Conservation (phyloP, 2,888 invertebrate species). For the Papilio elwesi region DNA sequence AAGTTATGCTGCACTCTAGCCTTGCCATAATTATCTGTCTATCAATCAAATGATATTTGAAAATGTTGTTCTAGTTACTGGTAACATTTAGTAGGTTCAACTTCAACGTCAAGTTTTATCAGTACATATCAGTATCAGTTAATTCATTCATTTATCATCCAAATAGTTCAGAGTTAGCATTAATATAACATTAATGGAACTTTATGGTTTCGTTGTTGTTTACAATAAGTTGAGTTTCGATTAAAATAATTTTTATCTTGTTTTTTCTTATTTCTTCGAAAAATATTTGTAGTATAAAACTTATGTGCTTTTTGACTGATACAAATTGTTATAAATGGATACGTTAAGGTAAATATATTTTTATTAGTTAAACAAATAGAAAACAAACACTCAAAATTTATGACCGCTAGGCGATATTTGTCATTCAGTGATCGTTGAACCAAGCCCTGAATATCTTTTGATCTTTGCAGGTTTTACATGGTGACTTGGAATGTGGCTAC, state of each 20-base stretch:
- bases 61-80: background rate
- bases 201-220: background rate
- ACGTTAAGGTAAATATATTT: constrained; percentile 58
- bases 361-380: background rate
- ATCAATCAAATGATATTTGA: background rate
- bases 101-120: constrained; percentile 2
- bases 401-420: background rate
- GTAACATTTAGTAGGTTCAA: background rate
- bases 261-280: background rate
- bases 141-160: constrained; percentile 11
- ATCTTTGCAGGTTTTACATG: constrained; percentile 87
- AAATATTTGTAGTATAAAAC: constrained; percentile 26
- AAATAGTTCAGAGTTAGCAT: background rate
- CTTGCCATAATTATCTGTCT: no score
- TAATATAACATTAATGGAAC: constrained; percentile 26
- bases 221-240: constrained; percentile 19
- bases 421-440: background rate
- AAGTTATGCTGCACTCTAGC: no score
- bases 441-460: constrained; percentile 21
- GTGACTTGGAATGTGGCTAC: constrained; percentile 97
- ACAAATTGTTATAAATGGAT: constrained; percentile 56
- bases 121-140: background rate
- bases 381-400: background rate
- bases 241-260: constrained; percentile 1
- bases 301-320: constrained; percentile 13